Conservation (phyloP, 1,140 invertebrate genomes). For the Nomia melanderi region DNA sequence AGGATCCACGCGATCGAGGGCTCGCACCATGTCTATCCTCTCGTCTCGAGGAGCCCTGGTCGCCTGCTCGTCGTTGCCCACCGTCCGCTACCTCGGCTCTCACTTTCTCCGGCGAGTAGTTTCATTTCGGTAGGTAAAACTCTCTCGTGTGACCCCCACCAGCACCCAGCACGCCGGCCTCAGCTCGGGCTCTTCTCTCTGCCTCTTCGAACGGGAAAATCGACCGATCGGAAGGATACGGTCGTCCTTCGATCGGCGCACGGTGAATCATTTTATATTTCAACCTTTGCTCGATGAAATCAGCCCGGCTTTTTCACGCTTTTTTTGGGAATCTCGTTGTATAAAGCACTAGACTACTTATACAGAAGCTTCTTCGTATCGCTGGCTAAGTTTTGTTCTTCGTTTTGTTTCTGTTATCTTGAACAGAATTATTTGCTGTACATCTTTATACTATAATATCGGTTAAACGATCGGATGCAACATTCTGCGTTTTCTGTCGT, state of each 20-base stretch:
- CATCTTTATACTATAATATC: too few relatives aligned
- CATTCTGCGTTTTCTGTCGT: too few relatives aligned
- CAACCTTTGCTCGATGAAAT: background rate
- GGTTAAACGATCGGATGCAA: too few relatives aligned
- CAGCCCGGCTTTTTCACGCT: background rate
- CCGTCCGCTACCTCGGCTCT: conserved; percentile 75
- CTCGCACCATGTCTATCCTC: conserved; percentile 73
- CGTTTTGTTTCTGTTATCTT: too few relatives aligned
- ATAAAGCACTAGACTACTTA: too few relatives aligned
- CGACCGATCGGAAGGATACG: conserved; percentile 10
- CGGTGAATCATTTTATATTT: background rate
- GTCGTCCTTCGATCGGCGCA: conserved; percentile 25
- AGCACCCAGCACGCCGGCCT: conserved; percentile 1
- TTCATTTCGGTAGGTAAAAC: conserved; percentile 79
- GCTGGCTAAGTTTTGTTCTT: too few relatives aligned
- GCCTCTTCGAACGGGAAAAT: conserved; percentile 26
- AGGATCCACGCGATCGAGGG: conserved; percentile 46
- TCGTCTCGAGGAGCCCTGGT: conserved; percentile 69
- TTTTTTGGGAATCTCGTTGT: background rate
- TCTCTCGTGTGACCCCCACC: conserved; percentile 70
- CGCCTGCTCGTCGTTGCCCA: conserved; percentile 66
- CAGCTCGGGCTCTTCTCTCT: conserved; percentile 20
- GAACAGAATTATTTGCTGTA: too few relatives aligned
- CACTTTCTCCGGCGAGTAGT: conserved; percentile 80
- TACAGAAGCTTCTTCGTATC: too few relatives aligned